Conservation (phyloP, 2,888 invertebrate genomes). For the Alentia gelatinosa region DNA sequence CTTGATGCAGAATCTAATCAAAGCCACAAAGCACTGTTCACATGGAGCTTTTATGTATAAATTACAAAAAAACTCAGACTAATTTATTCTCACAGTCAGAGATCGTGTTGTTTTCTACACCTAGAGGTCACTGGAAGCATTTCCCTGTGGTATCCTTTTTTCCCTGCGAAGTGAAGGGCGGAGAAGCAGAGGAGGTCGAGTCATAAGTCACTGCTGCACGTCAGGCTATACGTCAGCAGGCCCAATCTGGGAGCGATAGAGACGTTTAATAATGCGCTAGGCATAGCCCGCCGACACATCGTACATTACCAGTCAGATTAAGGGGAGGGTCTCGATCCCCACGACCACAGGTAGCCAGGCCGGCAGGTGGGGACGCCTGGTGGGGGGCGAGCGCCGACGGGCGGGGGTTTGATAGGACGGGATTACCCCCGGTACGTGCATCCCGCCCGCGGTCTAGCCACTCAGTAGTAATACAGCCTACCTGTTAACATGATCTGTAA, state of each 20-base stretch:
- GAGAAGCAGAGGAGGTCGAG: not conserved
- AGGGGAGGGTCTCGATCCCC: too few species aligned
- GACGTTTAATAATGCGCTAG: not conserved
- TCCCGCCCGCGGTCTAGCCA: not conserved
- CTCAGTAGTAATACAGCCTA: not conserved
- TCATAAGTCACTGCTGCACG: not conserved
- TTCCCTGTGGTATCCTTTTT: too few species aligned
- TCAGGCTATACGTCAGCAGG: not conserved
- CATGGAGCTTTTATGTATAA: too few species aligned
- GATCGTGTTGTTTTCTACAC: too few species aligned
- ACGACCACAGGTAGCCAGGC: too few species aligned
- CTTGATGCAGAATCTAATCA: too few species aligned
- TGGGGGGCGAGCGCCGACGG: not conserved
- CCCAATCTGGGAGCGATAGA: not conserved
- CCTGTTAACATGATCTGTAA: not conserved
- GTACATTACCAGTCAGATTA: not conserved
- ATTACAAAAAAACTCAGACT: too few species aligned
- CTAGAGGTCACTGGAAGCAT: too few species aligned
- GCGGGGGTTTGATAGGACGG: not conserved
- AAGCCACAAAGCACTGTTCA: too few species aligned
- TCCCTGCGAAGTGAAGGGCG: too few species aligned
- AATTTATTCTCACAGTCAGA: too few species aligned
- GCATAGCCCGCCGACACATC: constrained; percentile 1
- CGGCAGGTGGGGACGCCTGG: not conserved
- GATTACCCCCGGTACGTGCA: not conserved